A percentile compares a stretch with the other conserved stretches of the same genome.
phyloP scores from a whole-genome alignment of 2,113 vertebrate species.

The Charina bottae region DNA sequence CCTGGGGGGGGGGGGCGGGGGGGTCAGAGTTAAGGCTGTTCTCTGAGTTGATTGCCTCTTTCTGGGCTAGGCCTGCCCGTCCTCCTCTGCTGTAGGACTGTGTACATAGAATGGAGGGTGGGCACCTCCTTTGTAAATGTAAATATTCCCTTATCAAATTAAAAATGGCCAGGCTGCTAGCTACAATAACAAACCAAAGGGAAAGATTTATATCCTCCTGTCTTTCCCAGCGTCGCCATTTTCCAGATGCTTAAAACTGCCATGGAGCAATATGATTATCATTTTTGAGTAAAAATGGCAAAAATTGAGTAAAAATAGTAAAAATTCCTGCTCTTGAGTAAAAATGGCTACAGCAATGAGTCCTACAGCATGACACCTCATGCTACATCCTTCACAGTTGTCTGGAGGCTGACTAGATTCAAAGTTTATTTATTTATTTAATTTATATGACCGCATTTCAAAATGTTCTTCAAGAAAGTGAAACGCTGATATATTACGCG shows the following conservation, averaged over 20 bases:
- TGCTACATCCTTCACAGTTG: background rate
- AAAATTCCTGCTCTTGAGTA: too few relatives aligned
- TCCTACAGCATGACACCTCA: background rate
- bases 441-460: too few relatives aligned
- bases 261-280: background rate
- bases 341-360: background rate
- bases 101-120: background rate
- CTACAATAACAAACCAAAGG: slow-evolving; percentile 27
- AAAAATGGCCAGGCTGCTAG: slow-evolving; percentile 49
- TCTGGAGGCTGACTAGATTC: slow-evolving; percentile 39
- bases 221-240: background rate
- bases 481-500: slow-evolving; percentile 32
- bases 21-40: background rate
- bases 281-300: background rate
- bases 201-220: slow-evolving; percentile 26
- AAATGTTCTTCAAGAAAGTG: slow-evolving; percentile 20
- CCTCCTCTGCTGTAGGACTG: background rate
- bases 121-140: too few relatives aligned
- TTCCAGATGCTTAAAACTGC: slow-evolving; percentile 29
- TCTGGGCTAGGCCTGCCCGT: background rate
- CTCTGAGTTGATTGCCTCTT: background rate
- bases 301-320: too few relatives aligned
- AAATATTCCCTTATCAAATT: slow-evolving; percentile 53
- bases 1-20: background rate
- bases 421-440: too few relatives aligned